phyloP scores from a whole-genome alignment of 2,113 vertebrate species.

The Aptenodytes forsteri region DNA sequence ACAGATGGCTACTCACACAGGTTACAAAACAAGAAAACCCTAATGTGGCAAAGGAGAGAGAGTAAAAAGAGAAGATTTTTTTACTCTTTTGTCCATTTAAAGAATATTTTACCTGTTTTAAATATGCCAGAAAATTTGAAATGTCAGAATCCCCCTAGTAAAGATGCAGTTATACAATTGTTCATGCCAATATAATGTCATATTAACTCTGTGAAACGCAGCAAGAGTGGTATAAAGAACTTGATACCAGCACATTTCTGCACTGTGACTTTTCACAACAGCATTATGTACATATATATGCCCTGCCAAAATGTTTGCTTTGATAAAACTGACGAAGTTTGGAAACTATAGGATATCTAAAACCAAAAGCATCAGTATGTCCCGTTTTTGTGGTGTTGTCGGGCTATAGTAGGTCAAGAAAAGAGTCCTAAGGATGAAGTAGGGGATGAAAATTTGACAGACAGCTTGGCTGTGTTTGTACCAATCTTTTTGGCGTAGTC shows the following conservation, averaged over 20 bases:
- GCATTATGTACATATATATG: background rate
- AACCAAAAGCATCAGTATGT: background rate
- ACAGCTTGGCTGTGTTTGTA: background rate
- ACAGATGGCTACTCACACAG: background rate
- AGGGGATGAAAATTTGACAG: background rate
- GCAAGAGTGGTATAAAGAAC: background rate
- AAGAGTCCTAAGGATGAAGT: background rate
- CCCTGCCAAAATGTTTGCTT: background rate
- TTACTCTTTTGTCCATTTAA: background rate
- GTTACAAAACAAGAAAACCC: background rate
- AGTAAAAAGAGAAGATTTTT: background rate
- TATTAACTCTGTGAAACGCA: background rate
- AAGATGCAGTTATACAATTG: background rate
- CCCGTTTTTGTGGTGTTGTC: background rate
- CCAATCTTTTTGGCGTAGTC: background rate
- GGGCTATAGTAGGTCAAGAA: fast-evolving
- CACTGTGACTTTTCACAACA: background rate
- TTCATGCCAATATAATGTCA: background rate
- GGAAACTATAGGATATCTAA: background rate
- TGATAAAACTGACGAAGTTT: background rate
- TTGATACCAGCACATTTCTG: background rate
- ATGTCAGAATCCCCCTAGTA: background rate
- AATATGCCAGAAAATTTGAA: background rate
- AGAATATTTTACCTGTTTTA: background rate
- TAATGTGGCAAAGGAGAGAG: background rate